A percentile compares a stretch with the other conserved stretches of the same genome.
Evolutionary conservation across 2,888 invertebrate species (phyloP).

Genomic region (Xiphydria camelus): DNA sequence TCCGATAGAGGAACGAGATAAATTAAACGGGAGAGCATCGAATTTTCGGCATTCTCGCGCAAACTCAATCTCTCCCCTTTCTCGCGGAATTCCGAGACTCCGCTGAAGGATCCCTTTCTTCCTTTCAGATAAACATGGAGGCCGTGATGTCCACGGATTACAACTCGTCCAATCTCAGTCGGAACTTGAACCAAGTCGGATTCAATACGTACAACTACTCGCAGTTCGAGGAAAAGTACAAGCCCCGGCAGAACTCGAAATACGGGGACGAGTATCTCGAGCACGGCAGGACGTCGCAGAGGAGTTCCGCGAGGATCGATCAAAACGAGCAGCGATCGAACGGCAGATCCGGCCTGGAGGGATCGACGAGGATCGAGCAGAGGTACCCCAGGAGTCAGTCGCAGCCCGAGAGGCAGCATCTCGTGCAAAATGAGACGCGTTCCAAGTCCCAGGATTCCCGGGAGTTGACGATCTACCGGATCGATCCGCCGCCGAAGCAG

Average conservation of each 20-base stretch:
- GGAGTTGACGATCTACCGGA: conserved; percentile 46
- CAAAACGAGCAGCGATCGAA: conserved; percentile 17
- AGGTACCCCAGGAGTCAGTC: conserved; percentile 45
- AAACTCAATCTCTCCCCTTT: too few species aligned
- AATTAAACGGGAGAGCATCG: too few species aligned
- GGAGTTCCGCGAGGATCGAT: conserved; percentile 34
- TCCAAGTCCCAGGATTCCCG: conserved; percentile 50
- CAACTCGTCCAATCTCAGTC: conserved; percentile 46
- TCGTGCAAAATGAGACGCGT: conserved; percentile 40
- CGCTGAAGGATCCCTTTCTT: neutral
- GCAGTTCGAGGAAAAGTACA: conserved; percentile 49
- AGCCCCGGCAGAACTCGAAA: conserved; percentile 40
- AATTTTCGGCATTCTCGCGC: too few species aligned
- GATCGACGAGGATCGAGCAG: conserved; percentile 33
- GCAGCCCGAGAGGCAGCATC: conserved; percentile 48
- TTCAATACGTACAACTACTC: conserved; percentile 51
- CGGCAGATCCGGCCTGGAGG: conserved; percentile 23
- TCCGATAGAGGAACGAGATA: too few species aligned
- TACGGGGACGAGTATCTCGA: conserved; percentile 46
- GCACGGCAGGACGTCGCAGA: too few species aligned
- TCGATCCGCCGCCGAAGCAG: conserved; percentile 40
- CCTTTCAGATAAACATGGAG: conserved; percentile 61
- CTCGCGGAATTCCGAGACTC: too few species aligned
- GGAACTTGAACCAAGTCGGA: conserved; percentile 47
- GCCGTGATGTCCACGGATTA: conserved; percentile 60